phyloP scores from a whole-genome alignment of 2,888 invertebrate species.

The Eledona agricola region DNA sequence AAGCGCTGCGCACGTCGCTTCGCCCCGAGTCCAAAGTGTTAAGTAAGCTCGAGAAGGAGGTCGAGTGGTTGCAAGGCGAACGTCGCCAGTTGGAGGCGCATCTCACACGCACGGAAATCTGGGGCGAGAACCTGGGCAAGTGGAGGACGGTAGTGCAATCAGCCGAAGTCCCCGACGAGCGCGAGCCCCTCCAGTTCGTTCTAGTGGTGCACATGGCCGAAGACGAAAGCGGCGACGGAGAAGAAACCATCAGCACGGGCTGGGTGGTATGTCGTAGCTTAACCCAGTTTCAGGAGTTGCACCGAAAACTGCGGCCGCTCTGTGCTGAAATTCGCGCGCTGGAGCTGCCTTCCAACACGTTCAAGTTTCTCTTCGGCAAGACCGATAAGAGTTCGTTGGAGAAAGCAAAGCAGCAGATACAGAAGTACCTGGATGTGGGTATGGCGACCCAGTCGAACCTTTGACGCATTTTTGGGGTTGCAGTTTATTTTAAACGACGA shows the following conservation, averaged over 20 bases:
- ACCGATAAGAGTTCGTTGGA: constrained; percentile 81
- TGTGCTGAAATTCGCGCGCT: constrained; percentile 82
- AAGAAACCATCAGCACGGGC: constrained; percentile 69
- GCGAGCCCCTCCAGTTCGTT: constrained; percentile 73
- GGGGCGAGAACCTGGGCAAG: constrained; percentile 88
- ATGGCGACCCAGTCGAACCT: constrained; percentile 5
- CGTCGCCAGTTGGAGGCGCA: constrained; percentile 85
- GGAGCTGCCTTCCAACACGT: constrained; percentile 83
- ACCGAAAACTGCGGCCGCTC: constrained; percentile 83
- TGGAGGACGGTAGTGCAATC: constrained; percentile 89
- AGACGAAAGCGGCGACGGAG: constrained; percentile 67
- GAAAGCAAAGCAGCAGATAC: constrained; percentile 83
- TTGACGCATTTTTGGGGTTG: constrained; percentile 49
- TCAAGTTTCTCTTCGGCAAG: constrained; percentile 85
- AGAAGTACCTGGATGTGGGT: constrained; percentile 85
- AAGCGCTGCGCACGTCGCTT: constrained; percentile 81
- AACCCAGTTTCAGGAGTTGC: constrained; percentile 77
- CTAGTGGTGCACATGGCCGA: constrained; percentile 81
- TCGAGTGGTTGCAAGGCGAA: constrained; percentile 83
- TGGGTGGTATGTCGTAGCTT: constrained; percentile 73
- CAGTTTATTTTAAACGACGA: constrained; percentile 90
- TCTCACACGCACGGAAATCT: constrained; percentile 84
- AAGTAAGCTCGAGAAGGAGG: constrained; percentile 81
- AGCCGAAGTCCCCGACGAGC: constrained; percentile 72
- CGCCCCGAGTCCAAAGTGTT: constrained; percentile 86